Evolutionary conservation across 2,113 vertebrate species (phyloP).

Genomic region (Nothobranchius furzeri): DNA sequence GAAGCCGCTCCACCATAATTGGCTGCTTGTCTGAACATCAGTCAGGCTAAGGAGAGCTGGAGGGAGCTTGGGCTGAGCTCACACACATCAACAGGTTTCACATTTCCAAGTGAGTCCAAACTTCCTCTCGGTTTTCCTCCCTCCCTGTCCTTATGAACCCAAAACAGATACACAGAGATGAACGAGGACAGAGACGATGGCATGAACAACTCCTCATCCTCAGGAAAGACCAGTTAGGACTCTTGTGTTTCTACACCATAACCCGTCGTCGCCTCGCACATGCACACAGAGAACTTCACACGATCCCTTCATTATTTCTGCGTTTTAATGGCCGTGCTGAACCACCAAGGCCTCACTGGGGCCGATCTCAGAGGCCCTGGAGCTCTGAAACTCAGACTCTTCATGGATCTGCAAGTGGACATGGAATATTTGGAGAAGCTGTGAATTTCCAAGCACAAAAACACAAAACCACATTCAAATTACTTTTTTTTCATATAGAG

Average conservation of each 20-base stretch:
- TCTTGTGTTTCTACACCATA: constrained; percentile 12
- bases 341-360: too few relatives aligned
- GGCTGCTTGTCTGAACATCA: constrained; percentile 76
- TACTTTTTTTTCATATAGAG: constrained; percentile 73
- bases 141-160: background rate
- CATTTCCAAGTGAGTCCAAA: constrained; percentile 32
- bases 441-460: background rate
- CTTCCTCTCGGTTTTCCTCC: constrained; percentile 13
- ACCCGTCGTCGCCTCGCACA: constrained; percentile 12
- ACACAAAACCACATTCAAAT: background rate
- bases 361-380: too few relatives aligned
- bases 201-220: constrained; percentile 24
- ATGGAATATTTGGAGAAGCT: background rate
- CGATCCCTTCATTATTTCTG: background rate
- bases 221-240: constrained; percentile 40
- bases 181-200: constrained; percentile 5
- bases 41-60: constrained; percentile 74
- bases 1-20: constrained; percentile 68
- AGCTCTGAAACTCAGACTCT: too few relatives aligned
- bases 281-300: background rate
- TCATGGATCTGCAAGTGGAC: background rate
- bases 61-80: constrained; percentile 24
- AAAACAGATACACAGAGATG: constrained; percentile 8
- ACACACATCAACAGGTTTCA: constrained; percentile 33
- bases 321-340: background rate